A percentile compares a stretch with the other conserved stretches of the same genome.
Evolutionary conservation across 2,888 invertebrate species (phyloP).

Genomic region (Drosophila eohydei): DNA sequence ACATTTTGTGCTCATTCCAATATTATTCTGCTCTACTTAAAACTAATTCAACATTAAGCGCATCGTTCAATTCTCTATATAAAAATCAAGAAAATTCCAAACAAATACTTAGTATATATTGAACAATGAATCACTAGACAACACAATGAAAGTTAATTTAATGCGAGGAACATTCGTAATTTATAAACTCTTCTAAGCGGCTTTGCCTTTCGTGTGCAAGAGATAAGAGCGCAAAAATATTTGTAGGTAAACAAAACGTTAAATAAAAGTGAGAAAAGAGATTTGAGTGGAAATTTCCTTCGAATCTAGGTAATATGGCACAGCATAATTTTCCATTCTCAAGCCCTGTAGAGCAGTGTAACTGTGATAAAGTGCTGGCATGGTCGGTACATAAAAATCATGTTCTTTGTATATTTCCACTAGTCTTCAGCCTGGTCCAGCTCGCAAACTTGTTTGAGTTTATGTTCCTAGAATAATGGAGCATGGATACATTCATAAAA

Average conservation of each 20-base stretch:
- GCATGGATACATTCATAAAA: not conserved
- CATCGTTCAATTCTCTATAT: not conserved
- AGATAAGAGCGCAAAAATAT: slow-evolving; percentile 12
- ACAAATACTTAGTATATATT: not conserved
- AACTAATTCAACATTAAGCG: too few relatives aligned
- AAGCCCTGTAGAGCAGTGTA: slow-evolving; percentile 8
- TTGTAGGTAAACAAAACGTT: not conserved
- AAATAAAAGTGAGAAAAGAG: not conserved
- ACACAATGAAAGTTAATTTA: not conserved
- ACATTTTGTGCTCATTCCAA: not conserved
- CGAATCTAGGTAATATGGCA: slow-evolving; percentile 1
- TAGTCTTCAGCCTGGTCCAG: slow-evolving; percentile 10
- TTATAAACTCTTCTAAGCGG: not conserved
- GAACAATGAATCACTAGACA: not conserved
- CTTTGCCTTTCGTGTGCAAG: not conserved
- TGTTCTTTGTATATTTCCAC: slow-evolving; percentile 14
- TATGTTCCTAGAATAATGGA: slow-evolving; percentile 17
- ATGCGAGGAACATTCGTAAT: not conserved
- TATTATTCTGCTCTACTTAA: not conserved
- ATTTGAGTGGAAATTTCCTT: slow-evolving; percentile 17
- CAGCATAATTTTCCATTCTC: not conserved
- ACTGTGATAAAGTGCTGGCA: slow-evolving; percentile 4
- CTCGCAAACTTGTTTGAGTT: slow-evolving; percentile 20
- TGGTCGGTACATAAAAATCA: slow-evolving; percentile 1
- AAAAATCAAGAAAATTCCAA: not conserved